Evolutionary conservation across 2,113 vertebrate genomes (phyloP).

Genomic region (Spilogale gracilis): DNA sequence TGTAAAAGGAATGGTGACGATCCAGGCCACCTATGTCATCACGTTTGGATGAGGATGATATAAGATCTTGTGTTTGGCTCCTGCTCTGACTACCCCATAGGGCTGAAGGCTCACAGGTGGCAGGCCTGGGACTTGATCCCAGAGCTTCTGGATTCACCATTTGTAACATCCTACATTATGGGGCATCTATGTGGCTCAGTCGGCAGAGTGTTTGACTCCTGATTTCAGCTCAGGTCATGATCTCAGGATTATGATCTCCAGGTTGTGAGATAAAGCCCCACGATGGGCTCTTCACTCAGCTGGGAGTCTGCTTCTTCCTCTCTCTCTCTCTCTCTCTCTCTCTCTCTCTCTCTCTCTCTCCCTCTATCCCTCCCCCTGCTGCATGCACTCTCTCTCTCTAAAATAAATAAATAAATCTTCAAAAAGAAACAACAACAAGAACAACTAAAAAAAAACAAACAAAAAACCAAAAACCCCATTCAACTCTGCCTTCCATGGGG

Average conservation of each 20-base stretch:
- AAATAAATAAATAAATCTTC: background rate
- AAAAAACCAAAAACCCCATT: background rate
- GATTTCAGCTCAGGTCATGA: background rate
- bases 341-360: background rate
- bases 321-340: background rate
- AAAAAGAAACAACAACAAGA: background rate
- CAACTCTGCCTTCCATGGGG: background rate
- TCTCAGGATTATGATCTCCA: background rate
- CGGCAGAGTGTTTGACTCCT: background rate
- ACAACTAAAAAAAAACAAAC: background rate
- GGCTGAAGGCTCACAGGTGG: background rate
- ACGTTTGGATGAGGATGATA: background rate
- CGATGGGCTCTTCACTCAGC: background rate
- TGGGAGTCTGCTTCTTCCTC: background rate
- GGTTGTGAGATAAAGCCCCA: background rate
- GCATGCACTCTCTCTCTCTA: too few relatives aligned
- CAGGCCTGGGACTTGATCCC: conserved; percentile 36
- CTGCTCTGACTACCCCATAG: background rate
- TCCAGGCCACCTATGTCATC: background rate
- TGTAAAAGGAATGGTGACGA: background rate
- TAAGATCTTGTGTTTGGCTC: background rate
- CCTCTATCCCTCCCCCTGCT: too few relatives aligned
- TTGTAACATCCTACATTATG: background rate
- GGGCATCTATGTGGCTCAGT: background rate
- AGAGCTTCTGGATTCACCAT: background rate